These are phyloP conservation scores for Setophaga coronata DNA, from an alignment of 2,113 vertebrate genomes.

Conservation along the genomic window DNA sequence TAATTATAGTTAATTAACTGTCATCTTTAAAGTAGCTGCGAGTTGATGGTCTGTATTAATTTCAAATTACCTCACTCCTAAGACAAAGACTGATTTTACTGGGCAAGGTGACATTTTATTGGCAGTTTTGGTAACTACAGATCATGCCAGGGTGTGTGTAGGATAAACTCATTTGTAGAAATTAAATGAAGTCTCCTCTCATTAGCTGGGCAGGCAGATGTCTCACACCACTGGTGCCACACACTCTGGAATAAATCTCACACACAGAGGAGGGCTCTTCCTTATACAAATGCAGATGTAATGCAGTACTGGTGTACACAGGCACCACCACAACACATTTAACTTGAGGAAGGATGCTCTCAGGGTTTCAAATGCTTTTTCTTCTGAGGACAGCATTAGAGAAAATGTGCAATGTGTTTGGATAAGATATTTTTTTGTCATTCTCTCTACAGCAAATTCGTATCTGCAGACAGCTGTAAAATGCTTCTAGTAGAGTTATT, in stretches of 20 bases:
- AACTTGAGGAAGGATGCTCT: neutral
- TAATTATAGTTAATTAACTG: constrained; percentile 39
- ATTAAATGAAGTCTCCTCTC: neutral
- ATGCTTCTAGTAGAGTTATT: neutral
- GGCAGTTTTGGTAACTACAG: neutral
- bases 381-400: neutral
- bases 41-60: neutral
- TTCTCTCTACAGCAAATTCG: neutral
- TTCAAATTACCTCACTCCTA: neutral
- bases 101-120: neutral
- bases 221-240: neutral
- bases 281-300: constrained; percentile 48
- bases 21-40: neutral
- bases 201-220: neutral
- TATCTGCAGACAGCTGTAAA: neutral
- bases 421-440: neutral
- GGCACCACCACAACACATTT: neutral
- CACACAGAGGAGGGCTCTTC: neutral
- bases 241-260: neutral
- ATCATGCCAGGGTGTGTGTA: neutral
- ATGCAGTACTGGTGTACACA: constrained; percentile 1
- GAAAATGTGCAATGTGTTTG: neutral
- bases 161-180: neutral
- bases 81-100: neutral
- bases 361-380: neutral